phyloP scores from a whole-genome alignment of 37 sponge, comb jelly and placozoan species.

The Ianthella basta region DNA sequence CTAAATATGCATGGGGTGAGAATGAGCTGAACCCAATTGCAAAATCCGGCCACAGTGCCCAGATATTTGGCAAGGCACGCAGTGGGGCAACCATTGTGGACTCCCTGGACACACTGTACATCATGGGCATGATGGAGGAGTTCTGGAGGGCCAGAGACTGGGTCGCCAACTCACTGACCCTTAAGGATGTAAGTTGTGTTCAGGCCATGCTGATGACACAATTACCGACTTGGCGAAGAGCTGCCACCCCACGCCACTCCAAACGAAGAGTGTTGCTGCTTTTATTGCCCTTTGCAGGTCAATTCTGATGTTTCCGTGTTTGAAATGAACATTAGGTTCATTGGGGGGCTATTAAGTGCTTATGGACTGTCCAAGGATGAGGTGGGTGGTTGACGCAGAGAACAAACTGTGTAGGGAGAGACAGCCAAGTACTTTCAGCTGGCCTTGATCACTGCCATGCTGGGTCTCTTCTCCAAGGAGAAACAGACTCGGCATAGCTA shows the following conservation, averaged over 20 bases:
- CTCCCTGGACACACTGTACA: slow-evolving; percentile 84
- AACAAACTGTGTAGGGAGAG: not conserved
- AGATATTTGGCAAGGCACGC: slow-evolving; percentile 75
- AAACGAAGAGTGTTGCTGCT: not conserved
- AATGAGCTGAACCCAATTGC: slow-evolving; percentile 85
- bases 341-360: slow-evolving; percentile 82
- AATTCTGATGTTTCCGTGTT: slow-evolving; percentile 79
- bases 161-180: slow-evolving; percentile 59
- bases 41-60: slow-evolving; percentile 70
- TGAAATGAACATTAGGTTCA: slow-evolving; percentile 87
- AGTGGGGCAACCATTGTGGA: slow-evolving; percentile 89
- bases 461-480: not conserved
- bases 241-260: not conserved
- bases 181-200: slow-evolving; percentile 52
- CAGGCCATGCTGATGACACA: not conserved
- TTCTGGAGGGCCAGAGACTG: slow-evolving; percentile 82
- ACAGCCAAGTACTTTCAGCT: not conserved
- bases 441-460: too few relatives aligned
- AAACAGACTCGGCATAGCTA: too few relatives aligned
- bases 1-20: slow-evolving; percentile 81
- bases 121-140: slow-evolving; percentile 80
- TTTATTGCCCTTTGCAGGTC: slow-evolving; percentile 42
- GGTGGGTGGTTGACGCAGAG: slow-evolving; percentile 27
- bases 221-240: not conserved
- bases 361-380: slow-evolving; percentile 86